A percentile compares a stretch with the other conserved stretches of the same genome.
These are phyloP conservation scores for Hypselothyrea guttata DNA, from an alignment of 2,888 invertebrate genomes.

Conservation along the genomic window DNA sequence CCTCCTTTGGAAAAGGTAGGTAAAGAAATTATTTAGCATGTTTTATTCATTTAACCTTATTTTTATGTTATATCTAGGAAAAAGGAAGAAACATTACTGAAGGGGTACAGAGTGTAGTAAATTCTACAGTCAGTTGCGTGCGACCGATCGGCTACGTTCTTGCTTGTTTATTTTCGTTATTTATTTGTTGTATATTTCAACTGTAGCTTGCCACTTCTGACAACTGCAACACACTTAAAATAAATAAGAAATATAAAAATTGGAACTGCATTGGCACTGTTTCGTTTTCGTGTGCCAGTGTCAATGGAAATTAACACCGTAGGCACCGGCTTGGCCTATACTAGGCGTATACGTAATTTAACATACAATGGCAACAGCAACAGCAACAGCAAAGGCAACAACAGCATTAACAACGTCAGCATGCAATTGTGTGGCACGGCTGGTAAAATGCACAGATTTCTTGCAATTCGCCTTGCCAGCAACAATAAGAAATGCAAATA, in stretches of 20 bases:
- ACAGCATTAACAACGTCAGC: slow-evolving; percentile 20
- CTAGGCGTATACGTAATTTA: slow-evolving; percentile 73
- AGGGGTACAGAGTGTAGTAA: too few relatives aligned
- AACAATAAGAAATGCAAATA: slow-evolving; percentile 15
- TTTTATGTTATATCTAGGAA: too few relatives aligned
- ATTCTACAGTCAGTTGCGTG: too few relatives aligned
- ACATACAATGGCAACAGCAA: slow-evolving; percentile 67
- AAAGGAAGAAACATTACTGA: too few relatives aligned
- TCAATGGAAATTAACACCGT: slow-evolving; percentile 76
- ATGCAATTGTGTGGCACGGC: slow-evolving; percentile 61
- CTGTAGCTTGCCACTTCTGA: slow-evolving; percentile 44
- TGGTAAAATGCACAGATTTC: slow-evolving; percentile 61
- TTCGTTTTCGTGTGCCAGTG: slow-evolving; percentile 52
- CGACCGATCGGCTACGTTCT: too few relatives aligned
- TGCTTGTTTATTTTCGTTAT: slow-evolving; percentile 17
- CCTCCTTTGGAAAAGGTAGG: too few relatives aligned
- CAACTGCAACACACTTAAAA: slow-evolving; percentile 50
- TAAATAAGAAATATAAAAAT: slow-evolving; percentile 65
- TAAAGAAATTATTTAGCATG: too few relatives aligned
- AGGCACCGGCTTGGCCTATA: slow-evolving; percentile 52
- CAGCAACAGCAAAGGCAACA: slow-evolving; percentile 9
- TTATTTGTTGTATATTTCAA: slow-evolving; percentile 45
- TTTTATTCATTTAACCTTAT: too few relatives aligned
- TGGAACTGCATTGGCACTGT: slow-evolving; percentile 34
- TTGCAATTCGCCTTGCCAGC: slow-evolving; percentile 35